Percentiles rank a stretch among this genome's conserved stretches.
These are phyloP conservation scores for Pterobdella sp. DNA, from an alignment of 2,888 invertebrate genomes.

Conservation along the genomic window DNA sequence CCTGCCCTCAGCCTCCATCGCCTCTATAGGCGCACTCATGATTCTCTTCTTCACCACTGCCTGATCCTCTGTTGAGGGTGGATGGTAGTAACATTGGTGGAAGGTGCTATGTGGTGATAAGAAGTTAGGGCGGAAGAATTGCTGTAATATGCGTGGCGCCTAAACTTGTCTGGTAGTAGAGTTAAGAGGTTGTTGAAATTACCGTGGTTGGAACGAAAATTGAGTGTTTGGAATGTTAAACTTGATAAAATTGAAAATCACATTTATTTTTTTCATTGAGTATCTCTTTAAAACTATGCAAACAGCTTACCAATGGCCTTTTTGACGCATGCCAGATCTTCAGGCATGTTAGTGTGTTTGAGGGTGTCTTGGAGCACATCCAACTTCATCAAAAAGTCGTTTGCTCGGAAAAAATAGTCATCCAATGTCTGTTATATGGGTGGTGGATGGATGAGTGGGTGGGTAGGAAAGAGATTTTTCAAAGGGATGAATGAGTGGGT, in stretches of 20 bases:
- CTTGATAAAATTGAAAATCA: too few relatives aligned
- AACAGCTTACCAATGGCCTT: conserved; percentile 63
- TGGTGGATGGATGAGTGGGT: conserved; percentile 8
- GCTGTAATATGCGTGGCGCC: neutral
- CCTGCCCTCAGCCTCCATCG: conserved; percentile 79
- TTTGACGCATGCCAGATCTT: conserved; percentile 84
- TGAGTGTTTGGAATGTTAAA: too few relatives aligned
- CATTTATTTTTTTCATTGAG: too few relatives aligned
- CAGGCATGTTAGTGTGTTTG: conserved; percentile 83
- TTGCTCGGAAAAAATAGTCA: conserved; percentile 90
- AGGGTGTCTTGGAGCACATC: conserved; percentile 88
- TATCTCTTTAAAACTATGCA: too few relatives aligned
- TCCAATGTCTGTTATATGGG: conserved; percentile 64
- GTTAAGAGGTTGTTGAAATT: conserved; percentile 57
- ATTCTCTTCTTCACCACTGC: conserved; percentile 81
- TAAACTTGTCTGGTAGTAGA: too few relatives aligned
- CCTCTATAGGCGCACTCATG: conserved; percentile 84
- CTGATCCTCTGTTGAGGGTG: conserved; percentile 80
- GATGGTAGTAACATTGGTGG: too few relatives aligned
- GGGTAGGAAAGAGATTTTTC: neutral
- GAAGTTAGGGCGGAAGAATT: neutral
- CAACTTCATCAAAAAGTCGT: conserved; percentile 80
- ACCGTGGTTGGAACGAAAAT: conserved; percentile 62
- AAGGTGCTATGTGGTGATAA: too few relatives aligned
- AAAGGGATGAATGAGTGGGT: neutral